phyloP scores from a whole-genome alignment of 2,888 invertebrate species.

The Ceraclea dissimilis region DNA sequence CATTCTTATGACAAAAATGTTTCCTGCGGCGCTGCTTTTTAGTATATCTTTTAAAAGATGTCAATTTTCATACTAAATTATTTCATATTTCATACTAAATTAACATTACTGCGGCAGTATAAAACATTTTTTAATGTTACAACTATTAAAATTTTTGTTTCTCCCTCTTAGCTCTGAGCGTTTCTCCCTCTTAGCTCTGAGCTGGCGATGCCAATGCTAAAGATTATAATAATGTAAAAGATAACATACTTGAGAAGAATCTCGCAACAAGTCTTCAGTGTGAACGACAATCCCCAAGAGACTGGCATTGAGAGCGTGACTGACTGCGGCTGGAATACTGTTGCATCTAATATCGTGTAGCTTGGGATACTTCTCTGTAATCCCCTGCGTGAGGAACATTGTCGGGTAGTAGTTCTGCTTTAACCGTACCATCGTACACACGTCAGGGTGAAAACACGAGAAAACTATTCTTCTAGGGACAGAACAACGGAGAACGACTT shows the following conservation, averaged over 20 bases:
- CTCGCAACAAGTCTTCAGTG: slow-evolving; percentile 82
- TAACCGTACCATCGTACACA: slow-evolving; percentile 84
- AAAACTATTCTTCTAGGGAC: slow-evolving; percentile 80
- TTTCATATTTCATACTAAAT: too few relatives aligned
- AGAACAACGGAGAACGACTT: slow-evolving; percentile 74
- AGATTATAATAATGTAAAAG: too few relatives aligned
- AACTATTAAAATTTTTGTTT: too few relatives aligned
- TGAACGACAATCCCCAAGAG: slow-evolving; percentile 88
- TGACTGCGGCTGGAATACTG: slow-evolving; percentile 72
- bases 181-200: too few relatives aligned
- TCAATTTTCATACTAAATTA: too few relatives aligned
- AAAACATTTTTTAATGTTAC: too few relatives aligned
- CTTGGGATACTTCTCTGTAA: slow-evolving; percentile 56
- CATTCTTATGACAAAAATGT: too few relatives aligned
- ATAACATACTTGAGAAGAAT: slow-evolving; percentile 71
- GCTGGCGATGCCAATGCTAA: too few relatives aligned
- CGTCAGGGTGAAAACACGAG: slow-evolving; percentile 93
- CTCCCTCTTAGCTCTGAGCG: too few relatives aligned
- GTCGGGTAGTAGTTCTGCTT: slow-evolving; percentile 98
- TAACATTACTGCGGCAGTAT: too few relatives aligned
- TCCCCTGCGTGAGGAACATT: slow-evolving; percentile 74
- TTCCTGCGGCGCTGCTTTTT: too few relatives aligned
- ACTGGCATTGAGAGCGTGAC: slow-evolving; percentile 73
- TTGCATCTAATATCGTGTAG: slow-evolving; percentile 81
- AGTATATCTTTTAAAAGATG: too few relatives aligned